Evolutionary conservation across 2,888 invertebrate genomes (phyloP), one percentile per base, ranked within the genome.

Genomic region (Torymus auratus): DNA sequence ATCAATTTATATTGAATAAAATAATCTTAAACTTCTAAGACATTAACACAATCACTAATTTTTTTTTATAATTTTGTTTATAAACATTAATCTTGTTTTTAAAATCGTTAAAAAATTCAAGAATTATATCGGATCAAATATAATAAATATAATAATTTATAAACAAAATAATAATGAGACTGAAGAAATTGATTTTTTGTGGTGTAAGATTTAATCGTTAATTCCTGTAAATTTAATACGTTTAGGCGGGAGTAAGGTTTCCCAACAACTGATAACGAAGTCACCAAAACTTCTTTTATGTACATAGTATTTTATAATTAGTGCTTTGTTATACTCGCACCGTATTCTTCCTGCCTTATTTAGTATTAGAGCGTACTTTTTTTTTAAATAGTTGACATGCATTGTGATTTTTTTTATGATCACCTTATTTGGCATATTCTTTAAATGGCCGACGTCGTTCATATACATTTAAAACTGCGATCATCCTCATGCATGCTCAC

Each of bases 291-390:
- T 2, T 41, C 41, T 41, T 62, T 50, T 52, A 62, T 79, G 79
- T 79, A 79, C 20, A 78, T 78, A 78, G 20, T 68, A 56, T 64
- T 72, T 28, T 52, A 67, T 78, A 60, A 28, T 68, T 23, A 55
- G 58, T 55, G 61, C 62, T 62, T 71, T 62, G 68, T 73, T 55
- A 55, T 60, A 78, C 67, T 78, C 17, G 65, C 53, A 65, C 67
- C 55, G 28, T 68, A 71, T 20, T 50, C 62, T 15, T 41, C 41
- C 41, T 41, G 41, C 41, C 41, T 62, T 41, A 62, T 72, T 61
- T 73, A 15, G 62, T 55, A 13, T 12, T 78, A 78, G 68, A 65
- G 14, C 64, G 11, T 78, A 41, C 61, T 68, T 78, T 73, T 68
- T 62, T 73, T 73, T 55, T 20, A 72, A 67, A 68, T 71, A 52